Evolutionary conservation across 2,888 invertebrate genomes (phyloP).

Genomic region (Papilio gigon): DNA sequence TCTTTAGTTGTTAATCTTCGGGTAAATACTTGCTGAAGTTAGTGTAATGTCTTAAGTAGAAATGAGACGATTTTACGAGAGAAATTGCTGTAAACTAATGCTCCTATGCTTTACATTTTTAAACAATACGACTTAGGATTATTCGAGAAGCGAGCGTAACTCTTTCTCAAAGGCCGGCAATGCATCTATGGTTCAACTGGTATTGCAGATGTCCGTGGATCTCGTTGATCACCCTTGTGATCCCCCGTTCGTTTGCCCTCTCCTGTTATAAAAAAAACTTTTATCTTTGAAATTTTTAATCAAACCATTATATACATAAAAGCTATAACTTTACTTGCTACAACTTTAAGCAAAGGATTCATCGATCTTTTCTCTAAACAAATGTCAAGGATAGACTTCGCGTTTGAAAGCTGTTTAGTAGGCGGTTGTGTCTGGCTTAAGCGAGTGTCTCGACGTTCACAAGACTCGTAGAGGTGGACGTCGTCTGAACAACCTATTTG

Average conservation of each 20-base stretch:
- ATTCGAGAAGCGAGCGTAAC: no score
- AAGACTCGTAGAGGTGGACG: background rate
- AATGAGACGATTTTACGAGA: background rate
- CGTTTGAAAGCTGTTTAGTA: background rate
- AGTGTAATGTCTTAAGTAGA: background rate
- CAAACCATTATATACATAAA: no score
- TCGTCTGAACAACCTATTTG: background rate
- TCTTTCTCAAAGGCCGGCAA: no score
- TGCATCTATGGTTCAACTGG: no score
- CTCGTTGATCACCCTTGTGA: no score
- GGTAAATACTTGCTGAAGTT: background rate
- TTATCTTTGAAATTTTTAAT: no score
- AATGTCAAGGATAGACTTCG: slow-evolving; percentile 20
- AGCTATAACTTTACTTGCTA: background rate
- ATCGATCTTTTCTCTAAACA: background rate
- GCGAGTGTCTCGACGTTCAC: background rate
- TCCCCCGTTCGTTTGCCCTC: no score
- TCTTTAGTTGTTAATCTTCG: background rate
- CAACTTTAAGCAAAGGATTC: background rate
- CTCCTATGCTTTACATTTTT: background rate
- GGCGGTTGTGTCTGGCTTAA: background rate
- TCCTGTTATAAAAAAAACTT: no score
- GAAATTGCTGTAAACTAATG: background rate
- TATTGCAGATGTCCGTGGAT: no score
- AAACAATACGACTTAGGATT: no score